phyloP scores from a whole-genome alignment of 2,797 vertebrate genomes.

The Oceanodroma leucorhoa region DNA sequence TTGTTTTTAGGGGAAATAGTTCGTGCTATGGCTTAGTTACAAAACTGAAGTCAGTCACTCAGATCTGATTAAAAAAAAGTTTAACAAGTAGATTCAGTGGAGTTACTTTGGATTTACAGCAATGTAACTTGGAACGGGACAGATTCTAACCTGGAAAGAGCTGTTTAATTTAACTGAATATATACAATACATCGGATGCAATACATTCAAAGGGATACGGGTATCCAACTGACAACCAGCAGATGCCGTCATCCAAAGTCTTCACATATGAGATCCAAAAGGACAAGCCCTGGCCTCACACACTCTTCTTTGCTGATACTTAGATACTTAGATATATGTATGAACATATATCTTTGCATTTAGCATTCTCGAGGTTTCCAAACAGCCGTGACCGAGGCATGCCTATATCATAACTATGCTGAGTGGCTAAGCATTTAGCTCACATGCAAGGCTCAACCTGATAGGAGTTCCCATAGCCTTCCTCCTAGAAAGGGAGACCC shows the following conservation, averaged over 20 bases:
- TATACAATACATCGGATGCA: background rate
- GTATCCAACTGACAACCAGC: background rate
- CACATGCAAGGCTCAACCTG: background rate
- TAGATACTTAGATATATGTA: too few relatives aligned
- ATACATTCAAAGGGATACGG: background rate
- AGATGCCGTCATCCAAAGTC: background rate
- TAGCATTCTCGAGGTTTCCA: background rate
- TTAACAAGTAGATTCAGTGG: background rate
- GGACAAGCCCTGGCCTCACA: background rate
- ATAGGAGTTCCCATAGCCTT: background rate
- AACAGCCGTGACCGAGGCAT: background rate
- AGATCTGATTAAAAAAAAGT: background rate
- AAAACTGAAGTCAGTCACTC: background rate
- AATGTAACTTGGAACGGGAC: background rate
- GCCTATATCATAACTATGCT: background rate
- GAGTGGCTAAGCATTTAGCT: background rate
- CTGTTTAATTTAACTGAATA: background rate
- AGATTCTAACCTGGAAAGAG: background rate
- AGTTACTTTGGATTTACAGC: background rate
- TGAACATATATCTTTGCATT: background rate
- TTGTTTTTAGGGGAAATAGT: background rate
- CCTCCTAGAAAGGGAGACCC: background rate
- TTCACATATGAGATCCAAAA: background rate
- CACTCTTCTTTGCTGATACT: background rate
- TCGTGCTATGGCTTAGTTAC: background rate